Base-by-base conservation (phyloP, 2,113 vertebrate genomes). In the Regulus satrapa region DNA sequence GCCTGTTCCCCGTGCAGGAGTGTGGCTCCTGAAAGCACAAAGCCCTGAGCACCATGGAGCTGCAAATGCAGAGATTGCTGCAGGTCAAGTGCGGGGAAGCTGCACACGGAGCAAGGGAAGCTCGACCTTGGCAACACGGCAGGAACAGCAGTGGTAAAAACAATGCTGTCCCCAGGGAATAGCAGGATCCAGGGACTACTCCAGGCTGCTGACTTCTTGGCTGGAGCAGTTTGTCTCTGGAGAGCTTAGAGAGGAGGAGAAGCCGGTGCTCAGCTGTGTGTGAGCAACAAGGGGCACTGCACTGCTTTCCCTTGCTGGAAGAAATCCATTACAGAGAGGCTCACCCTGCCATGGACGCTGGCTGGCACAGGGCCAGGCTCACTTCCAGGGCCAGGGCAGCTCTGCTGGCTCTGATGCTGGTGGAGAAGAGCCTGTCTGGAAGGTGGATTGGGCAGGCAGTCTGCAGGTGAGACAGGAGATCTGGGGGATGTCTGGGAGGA, bases 31-130 rank as follows among this genome's bases (percentile, higher is more conserved):
- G 1, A 58, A 36, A 69, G 82, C 71, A 41, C 4, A 0, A 8
- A 85, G 74, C 3, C 3, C 54, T 7, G 7, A 40, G 76, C 59
- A 18, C 46, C 0, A 26, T 4, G 31, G 4, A 18, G 78, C 66
- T 59, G 66, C 41, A 18, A 19, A 23, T 1, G 23, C 40, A 34
- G 75, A 75, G 90, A 3, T 20, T 1, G 9, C 88, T 11, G 5
- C 0, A 5, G 74, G 61, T 71, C 77, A 48, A 32, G 52, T 1
- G 36, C 14, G 9, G 81, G 81, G 64, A 71, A 59, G 68, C 48
- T 14, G 55, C 77, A 40, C n/a, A 2, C 0, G 0, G 38, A 67
- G 56, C 0, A 5, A n/a, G 17, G 52, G 66, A 69, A 92, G 74
- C 82, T 48, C 13, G 20, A 46, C 85, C 88, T 75, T 29, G 56